A percentile compares a stretch with the other conserved stretches of the same genome.
phyloP scores from a whole-genome alignment of 2,797 vertebrate species.

The Sus cebifrons region DNA sequence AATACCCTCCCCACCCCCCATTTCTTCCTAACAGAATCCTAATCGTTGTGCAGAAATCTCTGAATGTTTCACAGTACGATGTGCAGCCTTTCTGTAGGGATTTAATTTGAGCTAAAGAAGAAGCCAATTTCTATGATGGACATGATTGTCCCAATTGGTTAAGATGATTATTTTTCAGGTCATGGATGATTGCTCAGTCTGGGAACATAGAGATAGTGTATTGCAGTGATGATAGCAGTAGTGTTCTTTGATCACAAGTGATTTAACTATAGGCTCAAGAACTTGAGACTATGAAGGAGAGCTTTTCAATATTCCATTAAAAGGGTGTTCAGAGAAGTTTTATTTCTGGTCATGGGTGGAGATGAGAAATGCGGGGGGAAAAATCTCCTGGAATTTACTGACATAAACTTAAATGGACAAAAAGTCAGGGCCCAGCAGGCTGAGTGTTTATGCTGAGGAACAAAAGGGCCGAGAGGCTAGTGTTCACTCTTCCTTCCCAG shows the following conservation, averaged over 20 bases:
- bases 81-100: neutral
- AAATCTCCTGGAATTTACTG: slow-evolving; percentile 49
- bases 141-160: slow-evolving; percentile 22
- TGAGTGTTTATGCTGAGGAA: slow-evolving; percentile 1
- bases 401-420: slow-evolving; percentile 27
- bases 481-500: neutral
- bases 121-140: slow-evolving; percentile 50
- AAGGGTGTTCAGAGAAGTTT: slow-evolving; percentile 44
- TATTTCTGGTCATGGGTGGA: slow-evolving; percentile 45
- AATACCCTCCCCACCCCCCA: neutral
- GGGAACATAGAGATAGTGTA: slow-evolving; percentile 41
- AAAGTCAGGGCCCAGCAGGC: neutral
- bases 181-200: slow-evolving; percentile 44
- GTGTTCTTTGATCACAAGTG: slow-evolving; percentile 44
- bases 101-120: slow-evolving; percentile 41
- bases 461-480: neutral
- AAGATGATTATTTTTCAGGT: slow-evolving; percentile 36
- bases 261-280: slow-evolving; percentile 68
- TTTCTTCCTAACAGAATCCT: neutral
- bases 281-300: slow-evolving; percentile 44
- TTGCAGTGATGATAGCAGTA: slow-evolving; percentile 32
- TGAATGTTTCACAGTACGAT: neutral
- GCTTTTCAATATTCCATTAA: slow-evolving; percentile 34
- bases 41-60: slow-evolving; percentile 28
- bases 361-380: neutral